Percentiles rank a stretch among this genome's conserved stretches.
phyloP scores from a whole-genome alignment of 2,113 vertebrate species.

The Amblyopsis rosae region DNA sequence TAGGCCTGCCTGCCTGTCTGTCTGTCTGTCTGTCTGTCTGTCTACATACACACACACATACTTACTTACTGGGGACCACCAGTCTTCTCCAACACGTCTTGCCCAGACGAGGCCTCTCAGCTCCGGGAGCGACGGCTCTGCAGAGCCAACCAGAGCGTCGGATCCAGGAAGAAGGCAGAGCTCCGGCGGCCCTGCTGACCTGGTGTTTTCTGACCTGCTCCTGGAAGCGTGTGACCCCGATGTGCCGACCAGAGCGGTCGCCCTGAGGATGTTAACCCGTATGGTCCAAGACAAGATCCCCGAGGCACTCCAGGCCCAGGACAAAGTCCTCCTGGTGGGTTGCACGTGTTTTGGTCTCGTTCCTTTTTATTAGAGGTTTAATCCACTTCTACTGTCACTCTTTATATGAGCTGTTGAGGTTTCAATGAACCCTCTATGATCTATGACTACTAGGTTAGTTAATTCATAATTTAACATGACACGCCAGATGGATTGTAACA shows the following conservation, averaged over 20 bases:
- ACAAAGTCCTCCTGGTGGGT: slow-evolving; percentile 84
- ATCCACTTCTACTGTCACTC: too few relatives aligned
- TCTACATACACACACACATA: too few relatives aligned
- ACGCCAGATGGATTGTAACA: too few relatives aligned
- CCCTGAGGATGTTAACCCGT: slow-evolving; percentile 79
- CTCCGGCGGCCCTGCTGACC: not conserved
- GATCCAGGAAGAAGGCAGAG: not conserved
- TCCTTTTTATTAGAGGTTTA: not conserved
- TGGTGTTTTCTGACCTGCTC: slow-evolving; percentile 71
- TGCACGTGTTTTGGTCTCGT: not conserved
- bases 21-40: too few relatives aligned
- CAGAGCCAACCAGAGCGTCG: not conserved
- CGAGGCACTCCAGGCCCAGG: slow-evolving; percentile 69
- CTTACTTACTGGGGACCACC: not conserved
- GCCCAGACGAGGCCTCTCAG: not conserved
- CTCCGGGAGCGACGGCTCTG: not conserved
- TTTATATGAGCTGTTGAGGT: too few relatives aligned
- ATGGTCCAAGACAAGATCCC: slow-evolving; percentile 70
- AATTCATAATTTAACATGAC: too few relatives aligned
- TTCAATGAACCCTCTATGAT: too few relatives aligned
- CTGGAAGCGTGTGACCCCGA: slow-evolving; percentile 84
- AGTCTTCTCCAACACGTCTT: not conserved
- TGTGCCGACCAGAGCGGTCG: slow-evolving; percentile 80
- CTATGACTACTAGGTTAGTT: too few relatives aligned
- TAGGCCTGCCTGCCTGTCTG: too few relatives aligned